Evolutionary conservation across 2,797 vertebrate genomes (phyloP), one percentile per base, ranked within the genome.

Genomic region (Petrocephalus schoutedeni): DNA sequence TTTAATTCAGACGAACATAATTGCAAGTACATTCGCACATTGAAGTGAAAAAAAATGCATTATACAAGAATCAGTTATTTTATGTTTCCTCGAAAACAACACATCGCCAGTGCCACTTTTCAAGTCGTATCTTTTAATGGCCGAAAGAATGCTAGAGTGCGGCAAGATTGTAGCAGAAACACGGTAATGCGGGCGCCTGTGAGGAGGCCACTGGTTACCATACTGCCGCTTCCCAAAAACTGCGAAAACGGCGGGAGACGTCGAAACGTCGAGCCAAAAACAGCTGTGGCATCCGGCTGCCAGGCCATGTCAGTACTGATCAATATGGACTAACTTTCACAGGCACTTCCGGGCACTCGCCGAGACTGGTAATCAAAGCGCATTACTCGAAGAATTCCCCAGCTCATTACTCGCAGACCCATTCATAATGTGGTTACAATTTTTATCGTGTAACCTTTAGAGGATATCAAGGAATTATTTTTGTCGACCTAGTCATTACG

Each of bases 1-100:
- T 36, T 14, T 21, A 36, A 86, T 86, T 58, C 54, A 59, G 53
- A 86, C 59, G 56, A 54, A 86, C 84, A 86, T 59, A 86, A 86
- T 59, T 59, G 56, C 56, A 41, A 41, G 56, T 36, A 36, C 84
- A 86, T 86, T 86, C 16, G 23, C 84, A 86, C 56, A 59, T 28
- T 58, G 16, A 8, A 58, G 56, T 58, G 53, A 85, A 54, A 84
- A 86, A 59, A 41, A 41, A 41, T 58, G 21, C 56, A 58, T 86
- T 32, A 54, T 54, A 86, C 56, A 23, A 86, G 16, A 86, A 58
- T 59, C 56, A 3, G 14, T 86, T 86, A 41, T 59, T 77, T 41
- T 77, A 45, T 77, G 41, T 49, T 77, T 77, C 71, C 36, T 49
- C 7, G 1, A 86, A 56, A 54, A 86, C 23, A 86, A 59, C 59